A percentile compares a stretch with the other conserved stretches of the same genome.
Conservation (phyloP, 2,888 invertebrate genomes). For the Reticulitermes lucifugus region DNA sequence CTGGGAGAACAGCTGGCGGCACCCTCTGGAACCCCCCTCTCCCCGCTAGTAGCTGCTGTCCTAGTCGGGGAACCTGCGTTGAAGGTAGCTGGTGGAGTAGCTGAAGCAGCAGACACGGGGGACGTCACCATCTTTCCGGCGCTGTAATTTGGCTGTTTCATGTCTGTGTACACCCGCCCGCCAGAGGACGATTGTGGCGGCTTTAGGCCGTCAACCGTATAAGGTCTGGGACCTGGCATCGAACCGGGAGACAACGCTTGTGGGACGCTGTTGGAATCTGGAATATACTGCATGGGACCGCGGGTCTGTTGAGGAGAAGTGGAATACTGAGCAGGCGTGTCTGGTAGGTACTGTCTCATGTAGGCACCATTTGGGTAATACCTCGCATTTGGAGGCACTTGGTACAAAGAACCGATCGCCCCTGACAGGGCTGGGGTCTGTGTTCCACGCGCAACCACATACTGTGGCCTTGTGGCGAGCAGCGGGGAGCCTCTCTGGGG, state of each 20-base stretch:
- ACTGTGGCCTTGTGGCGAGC: constrained; percentile 50
- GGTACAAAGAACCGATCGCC: constrained; percentile 23
- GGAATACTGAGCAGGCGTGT: neutral
- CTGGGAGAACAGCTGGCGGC: constrained; percentile 67
- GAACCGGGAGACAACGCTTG: neutral
- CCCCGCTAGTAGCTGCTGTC: constrained; percentile 61
- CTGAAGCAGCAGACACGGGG: constrained; percentile 25
- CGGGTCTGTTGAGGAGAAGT: constrained; percentile 12
- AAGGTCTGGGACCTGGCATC: neutral
- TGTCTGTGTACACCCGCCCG: neutral
- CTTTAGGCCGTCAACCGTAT: neutral
- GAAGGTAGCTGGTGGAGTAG: constrained; percentile 20
- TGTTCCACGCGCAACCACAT: constrained; percentile 57
- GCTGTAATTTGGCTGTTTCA: neutral
- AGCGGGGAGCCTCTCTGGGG: constrained; percentile 48
- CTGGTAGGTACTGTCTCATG: constrained; percentile 10
- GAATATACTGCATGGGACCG: constrained; percentile 10
- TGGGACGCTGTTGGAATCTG: neutral
- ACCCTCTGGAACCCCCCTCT: constrained; percentile 80
- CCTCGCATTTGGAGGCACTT: constrained; percentile 35
- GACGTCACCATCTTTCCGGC: constrained; percentile 16
- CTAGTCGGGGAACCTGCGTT: constrained; percentile 18
- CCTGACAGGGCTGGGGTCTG: constrained; percentile 54
- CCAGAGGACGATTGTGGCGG: neutral
- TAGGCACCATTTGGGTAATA: constrained; percentile 33